phyloP scores from a whole-genome alignment of 2,888 invertebrate genomes.

The Caenorhabditis panamensis region DNA sequence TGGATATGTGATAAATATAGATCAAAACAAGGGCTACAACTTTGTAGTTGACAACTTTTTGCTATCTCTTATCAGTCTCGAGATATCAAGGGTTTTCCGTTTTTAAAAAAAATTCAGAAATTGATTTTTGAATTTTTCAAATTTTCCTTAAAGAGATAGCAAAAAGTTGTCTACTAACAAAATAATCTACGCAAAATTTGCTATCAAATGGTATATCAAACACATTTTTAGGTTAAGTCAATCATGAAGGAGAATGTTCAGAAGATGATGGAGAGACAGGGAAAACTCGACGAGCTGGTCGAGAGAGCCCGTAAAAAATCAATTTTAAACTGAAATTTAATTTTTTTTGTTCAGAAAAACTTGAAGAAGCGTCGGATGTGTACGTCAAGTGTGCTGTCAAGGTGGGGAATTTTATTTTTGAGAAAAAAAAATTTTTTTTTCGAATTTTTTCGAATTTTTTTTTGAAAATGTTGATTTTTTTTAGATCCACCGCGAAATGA shows the following conservation, averaged over 20 bases:
- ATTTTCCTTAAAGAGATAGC: background rate
- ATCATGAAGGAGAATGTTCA: conserved; percentile 58
- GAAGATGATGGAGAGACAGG: conserved; percentile 56
- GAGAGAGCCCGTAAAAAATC: conserved; percentile 51
- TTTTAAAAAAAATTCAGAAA: too few species aligned
- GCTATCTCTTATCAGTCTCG: background rate
- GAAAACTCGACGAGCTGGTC: conserved; percentile 52
- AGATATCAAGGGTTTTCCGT: too few species aligned
- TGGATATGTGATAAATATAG: too few species aligned
- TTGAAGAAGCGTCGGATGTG: conserved; percentile 54
- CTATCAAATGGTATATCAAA: too few species aligned
- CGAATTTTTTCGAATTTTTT: background rate
- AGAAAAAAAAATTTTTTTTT: background rate
- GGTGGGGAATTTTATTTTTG: background rate
- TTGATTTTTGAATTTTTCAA: too few species aligned
- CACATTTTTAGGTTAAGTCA: conserved; percentile 34
- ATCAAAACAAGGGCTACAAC: background rate
- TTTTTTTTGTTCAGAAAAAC: conserved; percentile 37
- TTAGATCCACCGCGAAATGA: conserved; percentile 39
- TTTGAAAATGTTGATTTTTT: background rate
- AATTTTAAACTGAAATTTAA: background rate
- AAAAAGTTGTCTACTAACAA: too few species aligned
- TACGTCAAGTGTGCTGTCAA: conserved; percentile 54
- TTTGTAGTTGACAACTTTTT: background rate
- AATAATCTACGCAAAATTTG: too few species aligned